Conservation (phyloP, 2,113 vertebrate species). For the Noctilio leporinus region DNA sequence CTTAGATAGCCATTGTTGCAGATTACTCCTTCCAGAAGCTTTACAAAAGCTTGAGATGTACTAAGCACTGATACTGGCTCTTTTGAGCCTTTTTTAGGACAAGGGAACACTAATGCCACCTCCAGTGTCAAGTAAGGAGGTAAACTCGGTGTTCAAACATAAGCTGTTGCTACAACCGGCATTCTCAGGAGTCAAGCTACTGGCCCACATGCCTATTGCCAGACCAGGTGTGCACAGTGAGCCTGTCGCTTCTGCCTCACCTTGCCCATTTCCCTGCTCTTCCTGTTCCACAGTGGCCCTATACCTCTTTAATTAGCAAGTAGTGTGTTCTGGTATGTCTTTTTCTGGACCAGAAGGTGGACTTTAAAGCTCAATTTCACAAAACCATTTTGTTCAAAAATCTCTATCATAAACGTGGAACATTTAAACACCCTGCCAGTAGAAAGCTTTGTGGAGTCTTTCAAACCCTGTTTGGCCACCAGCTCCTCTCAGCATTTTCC, state of each 20-base stretch:
- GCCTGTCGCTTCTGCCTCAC: background rate
- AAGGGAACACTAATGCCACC: background rate
- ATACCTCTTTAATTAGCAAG: background rate
- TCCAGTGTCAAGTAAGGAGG: background rate
- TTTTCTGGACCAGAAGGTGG: background rate
- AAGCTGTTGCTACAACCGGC: background rate
- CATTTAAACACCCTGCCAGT: background rate
- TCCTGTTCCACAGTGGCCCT: background rate
- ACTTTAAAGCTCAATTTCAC: background rate
- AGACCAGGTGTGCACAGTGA: background rate
- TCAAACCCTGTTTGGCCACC: background rate
- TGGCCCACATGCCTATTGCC: rapidly evolving
- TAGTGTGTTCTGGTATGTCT: background rate
- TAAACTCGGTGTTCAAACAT: background rate
- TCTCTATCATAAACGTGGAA: background rate
- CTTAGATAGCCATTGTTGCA: background rate
- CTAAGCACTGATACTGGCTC: background rate
- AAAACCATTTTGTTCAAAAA: background rate
- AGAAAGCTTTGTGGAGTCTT: background rate
- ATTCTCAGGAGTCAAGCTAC: background rate
- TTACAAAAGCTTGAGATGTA: background rate
- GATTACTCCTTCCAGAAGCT: background rate
- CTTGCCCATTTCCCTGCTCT: background rate
- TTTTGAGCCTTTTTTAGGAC: background rate
- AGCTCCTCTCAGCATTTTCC: background rate